A percentile compares a stretch with the other conserved stretches of the same genome.
These are phyloP conservation scores for Leptoclinus maculatus DNA, from an alignment of 2,797 vertebrate species.

Conservation along the genomic window DNA sequence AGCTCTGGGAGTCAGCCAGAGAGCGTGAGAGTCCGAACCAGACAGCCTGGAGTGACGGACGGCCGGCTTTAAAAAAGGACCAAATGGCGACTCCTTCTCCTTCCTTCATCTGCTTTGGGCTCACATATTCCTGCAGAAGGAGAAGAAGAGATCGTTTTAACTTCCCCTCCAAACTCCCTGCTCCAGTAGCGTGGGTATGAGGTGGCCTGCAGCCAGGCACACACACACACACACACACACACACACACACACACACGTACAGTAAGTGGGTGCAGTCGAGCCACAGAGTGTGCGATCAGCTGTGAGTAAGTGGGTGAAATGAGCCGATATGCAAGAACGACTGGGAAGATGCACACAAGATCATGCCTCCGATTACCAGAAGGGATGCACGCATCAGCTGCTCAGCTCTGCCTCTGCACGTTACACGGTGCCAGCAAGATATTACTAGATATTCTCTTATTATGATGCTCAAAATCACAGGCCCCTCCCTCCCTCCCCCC, in stretches of 20 bases:
- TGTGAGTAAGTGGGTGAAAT: slow-evolving; percentile 70
- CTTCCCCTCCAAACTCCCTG: slow-evolving; percentile 56
- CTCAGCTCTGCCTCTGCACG: slow-evolving; percentile 47
- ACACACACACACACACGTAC: slow-evolving; percentile 51
- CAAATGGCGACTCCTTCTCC: slow-evolving; percentile 19
- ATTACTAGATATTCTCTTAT: slow-evolving; percentile 49
- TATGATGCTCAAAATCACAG: slow-evolving; percentile 43
- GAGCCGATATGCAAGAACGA: slow-evolving; percentile 54
- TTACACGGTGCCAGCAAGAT: slow-evolving; percentile 25
- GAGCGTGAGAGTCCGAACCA: slow-evolving; percentile 22
- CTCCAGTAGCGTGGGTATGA: slow-evolving; percentile 56
- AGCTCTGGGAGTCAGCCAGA: slow-evolving; percentile 33
- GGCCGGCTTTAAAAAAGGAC: background rate
- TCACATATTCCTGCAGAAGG: slow-evolving; percentile 55
- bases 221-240: slow-evolving; percentile 52
- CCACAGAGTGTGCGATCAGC: slow-evolving; percentile 57
- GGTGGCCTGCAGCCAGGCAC: slow-evolving; percentile 59
- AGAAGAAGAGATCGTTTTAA: slow-evolving; percentile 61
- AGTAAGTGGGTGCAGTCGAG: slow-evolving; percentile 64
- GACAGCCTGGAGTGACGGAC: slow-evolving; percentile 17
- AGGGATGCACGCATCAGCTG: slow-evolving; percentile 42
- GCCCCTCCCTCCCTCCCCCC: background rate
- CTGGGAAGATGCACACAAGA: slow-evolving; percentile 47
- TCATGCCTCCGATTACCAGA: slow-evolving; percentile 53
- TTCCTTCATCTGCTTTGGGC: slow-evolving; percentile 35